Evolutionary conservation across 2,888 invertebrate genomes (phyloP), one percentile per base, ranked within the genome.

Genomic region (Lithophane leautieri): DNA sequence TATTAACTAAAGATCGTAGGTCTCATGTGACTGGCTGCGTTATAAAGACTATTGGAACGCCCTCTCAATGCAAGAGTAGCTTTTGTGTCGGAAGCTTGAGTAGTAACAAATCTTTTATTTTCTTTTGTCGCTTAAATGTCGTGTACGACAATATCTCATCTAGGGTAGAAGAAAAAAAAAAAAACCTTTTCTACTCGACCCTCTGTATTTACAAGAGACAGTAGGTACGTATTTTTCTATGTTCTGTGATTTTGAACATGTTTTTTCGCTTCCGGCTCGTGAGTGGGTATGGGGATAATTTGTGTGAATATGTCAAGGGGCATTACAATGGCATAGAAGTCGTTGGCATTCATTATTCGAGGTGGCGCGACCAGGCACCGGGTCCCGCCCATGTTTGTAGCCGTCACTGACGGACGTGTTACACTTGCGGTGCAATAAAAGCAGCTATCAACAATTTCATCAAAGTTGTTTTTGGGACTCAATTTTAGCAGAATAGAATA

Each of bases 321-420:
- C 86, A 84, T 89, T 87, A 91, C 89, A 91, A 90, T 91, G 86
- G 91, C 86, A 89, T 86, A 89, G 87, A 87, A 90, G 86, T 88
- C 76, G 81, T 90, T 88, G 86, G 86, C 87, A 92, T 92, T 92
- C 90, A 92, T 93, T 93, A 93, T 92, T 90, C 88, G 89, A 86
- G 87, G 76, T 74, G 83, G 83, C 78, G 81, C 81, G 86, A 83
- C 81, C 86, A 83, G 82, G 73, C 80, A 47, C 66, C 86, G 85
- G 67, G 87, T 76, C 85, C 86, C 88, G 89, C 88, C 88, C 88
- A 87, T 91, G 91, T 91, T 91, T 92, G 92, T 90, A 80, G 78
- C 86, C 82, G 87, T 87, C 89, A 89, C 86, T 89, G 89, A 88
- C 80, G 85, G 84, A 88, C 89, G 88, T 82, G 81, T 70, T 87